A percentile compares a stretch with the other conserved stretches of the same genome.
Conservation (phyloP, 2,888 invertebrate genomes). For the Pristionchus fissidentatus region DNA sequence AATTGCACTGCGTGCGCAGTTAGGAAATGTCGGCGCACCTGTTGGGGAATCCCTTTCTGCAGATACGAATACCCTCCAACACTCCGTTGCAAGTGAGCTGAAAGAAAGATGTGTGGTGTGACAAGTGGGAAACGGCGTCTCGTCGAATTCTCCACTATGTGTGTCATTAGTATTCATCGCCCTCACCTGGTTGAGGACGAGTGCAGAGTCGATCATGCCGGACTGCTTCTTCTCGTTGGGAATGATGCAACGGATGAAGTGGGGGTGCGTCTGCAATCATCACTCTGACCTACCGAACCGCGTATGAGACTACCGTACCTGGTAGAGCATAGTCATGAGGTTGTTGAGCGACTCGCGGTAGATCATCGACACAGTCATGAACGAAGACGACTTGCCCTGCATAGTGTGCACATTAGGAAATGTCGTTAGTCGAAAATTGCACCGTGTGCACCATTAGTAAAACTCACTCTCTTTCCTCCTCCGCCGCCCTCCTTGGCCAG, state of each 20-base stretch:
- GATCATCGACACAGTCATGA: slow-evolving; percentile 97
- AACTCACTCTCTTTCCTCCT: slow-evolving; percentile 60
- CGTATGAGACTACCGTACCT: slow-evolving; percentile 75
- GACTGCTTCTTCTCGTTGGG: slow-evolving; percentile 84
- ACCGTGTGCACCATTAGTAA: neutral
- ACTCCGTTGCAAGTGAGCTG: slow-evolving; percentile 99
- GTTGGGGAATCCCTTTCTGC: slow-evolving; percentile 99
- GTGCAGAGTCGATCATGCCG: slow-evolving; percentile 92
- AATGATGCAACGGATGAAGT: slow-evolving; percentile 99
- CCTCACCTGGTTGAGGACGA: slow-evolving; percentile 90
- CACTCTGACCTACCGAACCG: neutral
- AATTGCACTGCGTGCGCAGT: neutral
- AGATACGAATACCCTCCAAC: slow-evolving; percentile 99
- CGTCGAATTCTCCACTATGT: neutral
- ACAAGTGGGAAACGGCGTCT: neutral
- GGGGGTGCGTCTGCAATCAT: slow-evolving; percentile 86
- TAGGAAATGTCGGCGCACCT: slow-evolving; percentile 32
- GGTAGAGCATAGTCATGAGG: slow-evolving; percentile 95
- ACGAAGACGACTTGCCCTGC: slow-evolving; percentile 71
- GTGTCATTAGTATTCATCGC: neutral
- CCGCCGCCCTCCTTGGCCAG: slow-evolving; percentile 63
- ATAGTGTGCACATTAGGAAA: neutral
- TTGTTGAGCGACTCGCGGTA: slow-evolving; percentile 92
- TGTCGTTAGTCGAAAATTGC: neutral
- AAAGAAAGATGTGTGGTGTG: slow-evolving; percentile 66